Evolutionary conservation across 2,888 invertebrate genomes (phyloP).

Genomic region (Parthenolecanium corni): DNA sequence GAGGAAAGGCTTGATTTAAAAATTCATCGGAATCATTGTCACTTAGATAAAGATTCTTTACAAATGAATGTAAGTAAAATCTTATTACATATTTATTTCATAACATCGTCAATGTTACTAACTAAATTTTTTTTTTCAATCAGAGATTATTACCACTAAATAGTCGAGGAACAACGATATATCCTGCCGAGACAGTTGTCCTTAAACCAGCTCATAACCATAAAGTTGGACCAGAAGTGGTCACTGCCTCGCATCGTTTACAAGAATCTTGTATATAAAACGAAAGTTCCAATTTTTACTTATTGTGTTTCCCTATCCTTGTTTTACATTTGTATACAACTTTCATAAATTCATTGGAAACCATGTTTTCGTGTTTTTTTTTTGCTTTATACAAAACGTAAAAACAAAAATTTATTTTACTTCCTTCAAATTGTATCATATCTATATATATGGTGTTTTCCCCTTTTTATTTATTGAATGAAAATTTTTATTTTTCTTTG

Average conservation of each 20-base stretch:
- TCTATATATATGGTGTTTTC: background rate
- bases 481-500: conserved; percentile 1
- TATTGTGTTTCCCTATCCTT: background rate
- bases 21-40: conserved; percentile 14
- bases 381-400: background rate
- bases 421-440: background rate
- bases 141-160: conserved; percentile 15
- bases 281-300: conserved; percentile 12
- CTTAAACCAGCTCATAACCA: conserved; percentile 30
- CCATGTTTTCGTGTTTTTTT: background rate
- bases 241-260: conserved; percentile 75
- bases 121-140: background rate
- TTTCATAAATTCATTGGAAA: background rate
- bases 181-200: conserved; percentile 18
- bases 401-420: background rate
- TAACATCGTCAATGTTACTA: background rate
- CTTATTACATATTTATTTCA: background rate
- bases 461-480: conserved; percentile 1
- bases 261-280: conserved; percentile 82
- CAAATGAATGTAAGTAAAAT: conserved; percentile 20
- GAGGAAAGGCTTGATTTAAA: conserved; percentile 1
- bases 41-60: conserved; percentile 19
- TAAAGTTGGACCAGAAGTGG: conserved; percentile 54
- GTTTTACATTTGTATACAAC: background rate
- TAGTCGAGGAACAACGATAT: conserved; percentile 8